Evolutionary conservation across 2,888 invertebrate species (phyloP).

Genomic region (Xylota sylvarum): DNA sequence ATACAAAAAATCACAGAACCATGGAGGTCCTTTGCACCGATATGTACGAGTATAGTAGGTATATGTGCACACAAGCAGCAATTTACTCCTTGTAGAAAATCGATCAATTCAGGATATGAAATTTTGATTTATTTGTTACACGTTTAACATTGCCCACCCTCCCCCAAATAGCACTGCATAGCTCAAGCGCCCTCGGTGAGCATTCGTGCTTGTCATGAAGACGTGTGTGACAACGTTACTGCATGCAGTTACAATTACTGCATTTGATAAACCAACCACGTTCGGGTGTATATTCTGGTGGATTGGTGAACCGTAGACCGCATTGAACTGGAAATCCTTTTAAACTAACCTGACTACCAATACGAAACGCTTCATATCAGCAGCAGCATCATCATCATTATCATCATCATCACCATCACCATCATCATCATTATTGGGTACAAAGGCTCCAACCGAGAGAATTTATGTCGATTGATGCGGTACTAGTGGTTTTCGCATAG

Average conservation of each 20-base stretch:
- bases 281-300: conserved; percentile 44
- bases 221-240: conserved; percentile 60
- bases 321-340: conserved; percentile 62
- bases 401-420: conserved; percentile 9
- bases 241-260: conserved; percentile 63
- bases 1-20: conserved; percentile 17
- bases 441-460: conserved; percentile 30
- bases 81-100: conserved; percentile 67
- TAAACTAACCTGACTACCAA: conserved; percentile 35
- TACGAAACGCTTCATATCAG: conserved; percentile 12
- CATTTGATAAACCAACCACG: conserved; percentile 66
- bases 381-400: conserved; percentile 22
- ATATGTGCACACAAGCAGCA: conserved; percentile 60
- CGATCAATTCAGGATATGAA: conserved; percentile 74
- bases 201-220: conserved; percentile 60
- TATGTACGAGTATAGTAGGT: conserved; percentile 11
- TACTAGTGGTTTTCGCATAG: conserved; percentile 50
- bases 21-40: background rate
- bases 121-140: conserved; percentile 64
- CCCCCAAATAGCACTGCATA: background rate
- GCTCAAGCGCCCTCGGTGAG: conserved; percentile 19
- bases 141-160: conserved; percentile 25
- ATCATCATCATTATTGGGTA: conserved; percentile 9
- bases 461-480: conserved; percentile 44
- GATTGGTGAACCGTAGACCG: conserved; percentile 51